Base-by-base conservation (phyloP, 2,888 invertebrate species). In the Aphidoletes aphidimyza region DNA sequence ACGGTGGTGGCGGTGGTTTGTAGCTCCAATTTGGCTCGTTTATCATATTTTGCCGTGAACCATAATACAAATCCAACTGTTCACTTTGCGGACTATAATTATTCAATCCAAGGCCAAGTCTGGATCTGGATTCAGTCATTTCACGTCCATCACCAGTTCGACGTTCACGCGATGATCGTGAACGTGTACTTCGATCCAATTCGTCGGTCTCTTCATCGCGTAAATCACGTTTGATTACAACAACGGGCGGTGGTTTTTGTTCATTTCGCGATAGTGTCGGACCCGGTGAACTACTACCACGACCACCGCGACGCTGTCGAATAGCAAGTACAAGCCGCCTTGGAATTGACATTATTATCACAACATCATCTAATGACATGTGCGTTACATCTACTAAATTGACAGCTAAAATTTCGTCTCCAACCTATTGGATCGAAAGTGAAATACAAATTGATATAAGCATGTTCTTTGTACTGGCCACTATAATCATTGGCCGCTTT, bases 261-360 rank as follows among this genome's bases (percentile, higher is more conserved):
- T 96, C 96, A 85, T 94, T 93, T 83, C 94, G 90, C 36, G 94
- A 92, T 85, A 93, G 92, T 45, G 89, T 89, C 36, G 90, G 90
- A 34, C 89, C 90, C 0, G 90, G 90, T 9, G 90, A 90, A 39
- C 88, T 88, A 26, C 89, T 89, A 86, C 91, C 91, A 84, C 90
- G 89, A 86, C 90, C 90, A 89, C 94, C 94, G 90, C 95, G 94
- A 87, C 94, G 91, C 89, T 97, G 97, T 88, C 97, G 93, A 86
- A 98, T 98, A 87, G 97, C 97, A 86, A 99, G 93, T 86, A 99
- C 94, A 88, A 99, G 92, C 87, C 99, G 93, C 88, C 98, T 93
- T 8, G 99, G 99, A 91, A 99, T 99, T 88, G 98, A 98, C 97
- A 99, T 98, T 88, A 99, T 97, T 88, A 99, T 97, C 87, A 99